Conservation (phyloP, 2,797 vertebrate genomes). For the Rhodeus uyekii region DNA sequence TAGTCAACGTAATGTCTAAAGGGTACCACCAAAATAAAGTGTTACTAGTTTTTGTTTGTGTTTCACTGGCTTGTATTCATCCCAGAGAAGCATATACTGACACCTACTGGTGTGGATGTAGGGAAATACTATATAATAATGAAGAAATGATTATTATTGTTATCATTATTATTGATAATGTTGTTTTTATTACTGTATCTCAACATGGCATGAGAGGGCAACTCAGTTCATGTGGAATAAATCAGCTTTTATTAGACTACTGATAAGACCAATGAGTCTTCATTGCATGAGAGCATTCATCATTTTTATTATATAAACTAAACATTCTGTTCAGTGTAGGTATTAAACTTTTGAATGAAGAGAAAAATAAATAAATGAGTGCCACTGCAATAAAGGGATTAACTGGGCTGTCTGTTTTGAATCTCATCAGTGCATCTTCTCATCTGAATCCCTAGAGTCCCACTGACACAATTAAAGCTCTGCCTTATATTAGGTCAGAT, state of each 20-base stretch:
- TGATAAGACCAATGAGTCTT: not conserved
- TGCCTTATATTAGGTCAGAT: conserved; percentile 64
- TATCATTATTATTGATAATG: not conserved
- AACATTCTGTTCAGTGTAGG: not conserved
- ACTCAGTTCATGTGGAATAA: not conserved
- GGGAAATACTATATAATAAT: not conserved
- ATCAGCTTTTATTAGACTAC: not conserved
- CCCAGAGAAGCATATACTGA: not conserved
- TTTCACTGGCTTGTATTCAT: not conserved
- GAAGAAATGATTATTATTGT: not conserved
- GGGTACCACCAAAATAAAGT: not conserved
- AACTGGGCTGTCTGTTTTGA: conserved; percentile 15
- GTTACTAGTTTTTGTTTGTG: not conserved
- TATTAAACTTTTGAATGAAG: not conserved
- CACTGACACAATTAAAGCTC: conserved; percentile 71
- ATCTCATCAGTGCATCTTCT: conserved; percentile 25
- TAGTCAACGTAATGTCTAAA: not conserved
- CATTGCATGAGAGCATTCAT: not conserved
- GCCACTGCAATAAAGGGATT: not conserved
- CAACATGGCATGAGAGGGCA: not conserved
- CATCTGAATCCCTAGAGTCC: conserved; percentile 65
- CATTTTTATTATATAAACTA: not conserved
- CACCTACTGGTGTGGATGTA: conserved; percentile 2
- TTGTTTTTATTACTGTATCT: not conserved
- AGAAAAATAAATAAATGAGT: not conserved